Conservation (phyloP, 2,888 invertebrate genomes). For the Heliconius ismenius region DNA sequence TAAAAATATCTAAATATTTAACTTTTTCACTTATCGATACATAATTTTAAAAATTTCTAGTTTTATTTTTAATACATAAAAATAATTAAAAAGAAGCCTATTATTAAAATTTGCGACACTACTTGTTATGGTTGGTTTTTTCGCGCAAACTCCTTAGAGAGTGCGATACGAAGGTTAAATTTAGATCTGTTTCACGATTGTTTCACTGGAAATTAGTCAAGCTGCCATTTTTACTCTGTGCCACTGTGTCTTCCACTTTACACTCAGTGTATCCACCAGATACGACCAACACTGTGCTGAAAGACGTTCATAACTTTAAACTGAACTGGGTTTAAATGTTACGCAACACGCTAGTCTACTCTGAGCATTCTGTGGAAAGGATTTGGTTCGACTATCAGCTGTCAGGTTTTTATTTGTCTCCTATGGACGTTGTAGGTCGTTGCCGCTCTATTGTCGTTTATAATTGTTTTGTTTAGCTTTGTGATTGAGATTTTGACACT, state of each 20-base stretch:
- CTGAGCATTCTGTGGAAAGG: conserved; percentile 62
- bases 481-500: conserved; percentile 10
- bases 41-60: background rate
- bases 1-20: background rate
- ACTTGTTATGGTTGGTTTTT: conserved; percentile 25
- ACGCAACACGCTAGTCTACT: conserved; percentile 64
- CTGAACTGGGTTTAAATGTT: conserved; percentile 61
- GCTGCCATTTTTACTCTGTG: conserved; percentile 41
- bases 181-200: conserved; percentile 41
- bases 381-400: conserved; percentile 54
- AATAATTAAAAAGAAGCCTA: background rate
- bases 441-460: conserved; percentile 16
- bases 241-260: conserved; percentile 34
- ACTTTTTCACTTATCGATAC: background rate
- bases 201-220: conserved; percentile 42
- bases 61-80: background rate
- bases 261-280: conserved; percentile 39
- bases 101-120: conserved; percentile 7
- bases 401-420: conserved; percentile 54
- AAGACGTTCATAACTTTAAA: conserved; percentile 47
- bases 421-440: conserved; percentile 30
- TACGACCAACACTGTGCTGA: conserved; percentile 31
- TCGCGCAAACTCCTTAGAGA: conserved; percentile 32
- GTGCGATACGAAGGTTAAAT: conserved; percentile 39
- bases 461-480: conserved; percentile 19